These are phyloP conservation scores for Marronus borbonicus DNA, from an alignment of 2,888 invertebrate genomes.

Conservation along the genomic window DNA sequence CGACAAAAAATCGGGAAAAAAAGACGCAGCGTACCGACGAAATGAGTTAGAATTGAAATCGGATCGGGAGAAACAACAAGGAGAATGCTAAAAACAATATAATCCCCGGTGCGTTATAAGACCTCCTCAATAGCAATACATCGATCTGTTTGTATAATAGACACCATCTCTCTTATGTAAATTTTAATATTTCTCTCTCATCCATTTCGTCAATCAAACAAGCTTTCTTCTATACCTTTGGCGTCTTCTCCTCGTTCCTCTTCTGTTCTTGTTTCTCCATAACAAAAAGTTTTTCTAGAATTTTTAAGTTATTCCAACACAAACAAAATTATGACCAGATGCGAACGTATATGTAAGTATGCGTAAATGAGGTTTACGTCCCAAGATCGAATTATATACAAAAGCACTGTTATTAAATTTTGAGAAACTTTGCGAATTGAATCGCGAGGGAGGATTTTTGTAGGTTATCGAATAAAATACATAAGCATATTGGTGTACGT, in stretches of 20 bases:
- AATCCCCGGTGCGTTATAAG: conserved; percentile 23
- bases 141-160: conserved; percentile 46
- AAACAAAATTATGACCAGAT: conserved; percentile 18
- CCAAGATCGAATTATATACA: conserved; percentile 24
- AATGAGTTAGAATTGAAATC: conserved; percentile 33
- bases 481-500: background rate
- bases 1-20: conserved; percentile 9
- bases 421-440: conserved; percentile 8
- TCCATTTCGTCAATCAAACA: conserved; percentile 41
- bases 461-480: background rate
- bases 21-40: background rate
- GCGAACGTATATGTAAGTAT: background rate
- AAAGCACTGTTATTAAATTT: conserved; percentile 31
- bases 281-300: background rate
- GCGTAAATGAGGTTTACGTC: conserved; percentile 15
- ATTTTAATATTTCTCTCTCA: conserved; percentile 35
- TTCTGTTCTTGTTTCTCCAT: conserved; percentile 32
- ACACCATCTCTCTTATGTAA: conserved; percentile 36
- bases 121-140: conserved; percentile 34
- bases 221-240: background rate
- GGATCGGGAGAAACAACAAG: conserved; percentile 5
- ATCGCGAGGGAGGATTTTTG: background rate
- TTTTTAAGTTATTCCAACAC: conserved; percentile 19
- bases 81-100: conserved; percentile 29
- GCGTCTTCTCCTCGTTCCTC: background rate